Evolutionary conservation across 2,888 invertebrate genomes (phyloP), one percentile per base, ranked within the genome.

Genomic region (Frankliniella fusca): DNA sequence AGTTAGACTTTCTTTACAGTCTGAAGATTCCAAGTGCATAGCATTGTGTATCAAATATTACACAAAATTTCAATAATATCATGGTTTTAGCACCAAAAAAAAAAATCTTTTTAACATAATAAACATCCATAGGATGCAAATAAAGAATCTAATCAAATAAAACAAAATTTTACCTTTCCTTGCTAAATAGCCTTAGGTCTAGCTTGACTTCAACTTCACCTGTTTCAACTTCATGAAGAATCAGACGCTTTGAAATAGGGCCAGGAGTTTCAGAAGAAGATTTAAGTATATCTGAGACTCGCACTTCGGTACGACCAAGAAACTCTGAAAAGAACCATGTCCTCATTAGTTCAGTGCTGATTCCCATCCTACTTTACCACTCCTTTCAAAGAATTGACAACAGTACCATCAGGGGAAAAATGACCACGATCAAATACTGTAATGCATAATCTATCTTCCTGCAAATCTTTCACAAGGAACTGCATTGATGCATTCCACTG

Each of bases 401-500:
- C 80, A 80, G 88, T 88, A 94, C 94, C 93, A 88, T 94, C 93
- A 18, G 94, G 94, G 83, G 92, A 91, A 87, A 92, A 94, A 82
- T 92, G 90, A 85, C 93, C 93, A 86, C 92, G 91, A 86, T 94
- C 93, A 85, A 92, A 93, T 48, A 93, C 93, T 15, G 92, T 91
- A 84, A 94, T 91, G 85, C 92, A 92, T 18, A 94, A 88, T 38
- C 92, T 91, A 86, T 94, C 94, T 86, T 93, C 91, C 80, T 91
- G 87, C 7, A 93, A 87, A 87, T 93, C 92, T 86, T 92, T 91
- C 81, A 94, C 90, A 84, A 92, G 91, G 87, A 94, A 94, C 88
- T 94, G 94, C 94, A 94, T 94, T 81, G 92, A 92, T 82, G 92
- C 90, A 87, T 94, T 93, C 94, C 94, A 94, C 83, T 92, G 89